Base-by-base conservation (phyloP, 2,888 invertebrate species). In the Agonopterix heracliana region DNA sequence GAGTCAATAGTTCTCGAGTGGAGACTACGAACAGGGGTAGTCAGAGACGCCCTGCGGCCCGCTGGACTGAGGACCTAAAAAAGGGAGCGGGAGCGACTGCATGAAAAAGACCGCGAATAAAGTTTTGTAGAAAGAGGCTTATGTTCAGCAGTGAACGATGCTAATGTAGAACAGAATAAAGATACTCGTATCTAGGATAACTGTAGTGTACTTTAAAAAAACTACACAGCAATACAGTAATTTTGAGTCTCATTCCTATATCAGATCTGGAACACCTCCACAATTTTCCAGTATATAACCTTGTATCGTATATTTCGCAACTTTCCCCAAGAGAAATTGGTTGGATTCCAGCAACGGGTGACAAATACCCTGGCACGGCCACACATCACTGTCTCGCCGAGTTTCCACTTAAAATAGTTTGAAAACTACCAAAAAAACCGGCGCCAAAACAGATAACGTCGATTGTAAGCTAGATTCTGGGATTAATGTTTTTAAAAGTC, bases 251-350 rank as follows among this genome's bases (percentile, higher is more conserved):
- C 26, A 26, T 38, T 38, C 3, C 38, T 9, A 3, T 38, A 38
- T 38, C 38, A 38, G 38, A 38, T 38, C n/a, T 38, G 38, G 38
- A 9, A n/a, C 0, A 38, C 38, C 38, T 38, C 38, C 38, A n/a
- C 38, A 38, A n/a, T 9, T 38, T 38, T 9, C 38, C 38, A 38
- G 44, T 45, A 11, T 17, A 41, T 35, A 41, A 34, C 43, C 34
- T 9, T 11, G 38, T 14, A 42, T 13, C 13, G 13, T 42, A 54
- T 55, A 55, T 49, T 54, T 52, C 46, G 44, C 41, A 46, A 48
- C 26, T 26, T 47, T 50, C 52, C 52, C 52, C 38, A 26, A 47
- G 52, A 57, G 51, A 55, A 55, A 60, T 59, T 50, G 55, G 41
- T 51, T 34, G 35, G 53, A 54, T 54, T 52, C 54, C 46, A 44